phyloP scores from a whole-genome alignment of 30 jellyfish, hydroid and myxozoan species.

The Mastigias papua region DNA sequence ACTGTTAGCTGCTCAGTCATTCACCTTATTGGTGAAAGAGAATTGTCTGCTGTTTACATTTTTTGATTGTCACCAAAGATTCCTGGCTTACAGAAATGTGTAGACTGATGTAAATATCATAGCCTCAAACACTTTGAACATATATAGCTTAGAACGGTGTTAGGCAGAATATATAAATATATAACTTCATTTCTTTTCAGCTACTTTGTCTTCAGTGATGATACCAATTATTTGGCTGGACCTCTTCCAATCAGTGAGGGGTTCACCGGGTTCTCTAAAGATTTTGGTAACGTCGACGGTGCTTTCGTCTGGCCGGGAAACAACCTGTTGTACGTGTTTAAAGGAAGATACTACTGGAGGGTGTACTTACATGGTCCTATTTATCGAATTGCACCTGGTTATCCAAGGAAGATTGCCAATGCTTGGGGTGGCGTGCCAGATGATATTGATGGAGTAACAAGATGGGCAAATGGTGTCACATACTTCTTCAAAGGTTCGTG shows the following conservation, averaged over 20 bases:
- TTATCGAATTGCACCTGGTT: conserved; percentile 23
- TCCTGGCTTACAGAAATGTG: too few relatives aligned
- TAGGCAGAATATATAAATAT: too few relatives aligned
- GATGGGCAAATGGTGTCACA: conserved; percentile 83
- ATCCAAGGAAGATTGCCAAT: conserved; percentile 64
- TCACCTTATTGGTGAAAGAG: too few relatives aligned
- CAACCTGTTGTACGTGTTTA: conserved; percentile 77
- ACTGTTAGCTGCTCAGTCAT: too few relatives aligned
- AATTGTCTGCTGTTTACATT: too few relatives aligned
- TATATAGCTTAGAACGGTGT: too few relatives aligned
- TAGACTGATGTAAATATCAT: too few relatives aligned
- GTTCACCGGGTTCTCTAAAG: conserved; percentile 69
- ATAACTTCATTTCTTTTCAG: conserved; percentile 49
- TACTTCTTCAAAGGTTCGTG: conserved; percentile 89
- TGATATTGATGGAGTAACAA: conserved; percentile 75
- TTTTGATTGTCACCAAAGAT: too few relatives aligned
- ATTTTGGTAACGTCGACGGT: conserved; percentile 82
- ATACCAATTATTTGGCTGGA: conserved; percentile 33
- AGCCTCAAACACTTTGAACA: too few relatives aligned
- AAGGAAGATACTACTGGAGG: conserved; percentile 84
- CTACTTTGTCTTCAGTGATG: conserved; percentile 68
- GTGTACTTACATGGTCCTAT: conserved; percentile 19
- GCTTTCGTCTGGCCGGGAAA: conserved; percentile 83
- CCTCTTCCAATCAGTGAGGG: conserved; percentile 75
- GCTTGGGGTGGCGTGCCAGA: conserved; percentile 89